phyloP scores from a whole-genome alignment of 2,888 invertebrate species.

The Hirtodrosophila trivittata region DNA sequence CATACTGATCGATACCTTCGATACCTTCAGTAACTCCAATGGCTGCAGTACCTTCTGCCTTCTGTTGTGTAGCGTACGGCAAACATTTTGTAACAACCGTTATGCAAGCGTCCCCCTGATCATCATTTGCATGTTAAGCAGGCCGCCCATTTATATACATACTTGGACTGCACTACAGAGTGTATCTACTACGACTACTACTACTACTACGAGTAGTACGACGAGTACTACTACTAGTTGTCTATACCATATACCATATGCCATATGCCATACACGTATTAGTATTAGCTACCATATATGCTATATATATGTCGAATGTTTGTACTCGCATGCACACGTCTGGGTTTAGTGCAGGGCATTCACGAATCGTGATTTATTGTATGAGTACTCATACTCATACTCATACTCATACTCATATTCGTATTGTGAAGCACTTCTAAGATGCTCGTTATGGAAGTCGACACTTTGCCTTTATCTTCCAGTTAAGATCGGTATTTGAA shows the following conservation, averaged over 20 bases:
- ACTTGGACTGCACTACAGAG: constrained; percentile 6
- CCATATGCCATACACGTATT: constrained; percentile 5
- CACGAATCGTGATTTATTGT: constrained; percentile 33
- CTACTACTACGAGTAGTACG: too few species aligned
- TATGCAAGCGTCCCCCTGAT: constrained; percentile 39
- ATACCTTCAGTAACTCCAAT: too few species aligned
- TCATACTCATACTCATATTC: too few species aligned
- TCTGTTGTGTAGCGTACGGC: neutral
- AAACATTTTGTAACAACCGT: constrained; percentile 47
- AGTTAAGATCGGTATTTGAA: constrained; percentile 63
- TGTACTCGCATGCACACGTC: too few species aligned
- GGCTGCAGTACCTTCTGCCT: too few species aligned
- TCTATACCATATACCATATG: constrained; percentile 14
- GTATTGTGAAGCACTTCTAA: constrained; percentile 36
- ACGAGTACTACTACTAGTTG: neutral
- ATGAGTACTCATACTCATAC: too few species aligned
- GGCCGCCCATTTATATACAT: constrained; percentile 27
- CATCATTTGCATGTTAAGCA: constrained; percentile 46
- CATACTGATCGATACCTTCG: constrained; percentile 54
- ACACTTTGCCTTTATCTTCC: constrained; percentile 57
- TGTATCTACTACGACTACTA: constrained; percentile 1
- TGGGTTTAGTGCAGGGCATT: constrained; percentile 24
- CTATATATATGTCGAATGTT: too few species aligned
- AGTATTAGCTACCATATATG: too few species aligned
- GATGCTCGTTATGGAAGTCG: constrained; percentile 33